phyloP scores from a whole-genome alignment of 1,140 invertebrate genomes.

The Dendrolimus kikuchii region DNA sequence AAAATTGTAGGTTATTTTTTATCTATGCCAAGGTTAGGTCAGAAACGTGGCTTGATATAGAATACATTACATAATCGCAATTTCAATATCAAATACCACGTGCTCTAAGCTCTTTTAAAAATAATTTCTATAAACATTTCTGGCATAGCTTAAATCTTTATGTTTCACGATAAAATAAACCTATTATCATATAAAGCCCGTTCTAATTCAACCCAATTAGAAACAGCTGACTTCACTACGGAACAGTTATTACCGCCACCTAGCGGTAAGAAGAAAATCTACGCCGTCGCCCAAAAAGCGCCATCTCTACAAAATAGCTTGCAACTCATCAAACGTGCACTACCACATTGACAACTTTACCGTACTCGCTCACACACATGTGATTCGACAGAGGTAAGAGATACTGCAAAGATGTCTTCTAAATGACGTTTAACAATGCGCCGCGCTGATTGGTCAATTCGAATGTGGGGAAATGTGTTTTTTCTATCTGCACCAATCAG shows the following conservation, averaged over 20 bases:
- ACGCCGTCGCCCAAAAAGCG: constrained; percentile 17
- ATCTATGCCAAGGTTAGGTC: too few species aligned
- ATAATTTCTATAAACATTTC: neutral
- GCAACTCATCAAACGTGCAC: constrained; percentile 19
- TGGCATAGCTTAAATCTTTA: neutral
- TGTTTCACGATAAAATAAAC: too few species aligned
- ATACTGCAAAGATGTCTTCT: constrained; percentile 31
- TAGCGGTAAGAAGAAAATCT: constrained; percentile 31
- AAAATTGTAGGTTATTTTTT: too few species aligned
- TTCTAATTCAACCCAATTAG: constrained; percentile 12
- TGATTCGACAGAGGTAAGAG: constrained; percentile 34
- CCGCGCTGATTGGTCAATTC: constrained; percentile 53
- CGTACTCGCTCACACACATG: constrained; percentile 32
- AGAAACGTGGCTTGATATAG: too few species aligned
- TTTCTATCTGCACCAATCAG: constrained; percentile 44
- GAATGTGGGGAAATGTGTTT: constrained; percentile 29
- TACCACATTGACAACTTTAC: constrained; percentile 23
- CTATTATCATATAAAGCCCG: neutral
- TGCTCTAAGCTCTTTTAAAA: neutral
- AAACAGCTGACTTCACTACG: constrained; percentile 23
- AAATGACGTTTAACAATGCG: constrained; percentile 36
- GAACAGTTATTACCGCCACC: constrained; percentile 20
- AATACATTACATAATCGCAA: too few species aligned
- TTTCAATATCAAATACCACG: too few species aligned
- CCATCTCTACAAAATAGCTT: constrained; percentile 34